Conservation (phyloP, 2,113 vertebrate genomes). For the Mionectes macconnelli region DNA sequence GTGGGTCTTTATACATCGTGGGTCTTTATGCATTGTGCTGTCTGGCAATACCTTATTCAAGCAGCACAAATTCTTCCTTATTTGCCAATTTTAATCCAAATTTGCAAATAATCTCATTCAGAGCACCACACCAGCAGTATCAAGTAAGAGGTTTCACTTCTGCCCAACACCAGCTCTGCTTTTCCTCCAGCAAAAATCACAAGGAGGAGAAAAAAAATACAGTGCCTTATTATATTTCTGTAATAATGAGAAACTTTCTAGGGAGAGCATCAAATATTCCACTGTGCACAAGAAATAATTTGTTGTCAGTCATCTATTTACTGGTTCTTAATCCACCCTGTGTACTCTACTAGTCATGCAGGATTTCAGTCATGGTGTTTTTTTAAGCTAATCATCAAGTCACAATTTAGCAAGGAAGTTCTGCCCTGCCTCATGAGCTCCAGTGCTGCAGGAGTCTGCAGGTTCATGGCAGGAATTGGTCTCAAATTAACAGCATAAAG, state of each 20-base stretch:
- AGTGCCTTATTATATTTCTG: not conserved
- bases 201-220: not conserved
- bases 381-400: not conserved
- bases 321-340: not conserved
- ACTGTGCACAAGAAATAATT: not conserved
- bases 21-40: not conserved
- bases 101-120: not conserved
- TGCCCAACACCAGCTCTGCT: not conserved
- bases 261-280: not conserved
- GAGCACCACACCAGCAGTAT: not conserved
- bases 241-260: not conserved
- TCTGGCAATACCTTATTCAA: too few relatives aligned
- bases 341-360: not conserved
- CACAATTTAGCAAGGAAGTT: not conserved
- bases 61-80: not conserved
- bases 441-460: not conserved
- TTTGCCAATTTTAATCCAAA: not conserved
- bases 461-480: not conserved
- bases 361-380: not conserved
- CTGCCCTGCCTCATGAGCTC: not conserved
- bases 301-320: not conserved
- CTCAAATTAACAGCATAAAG: not conserved
- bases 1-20: not conserved
- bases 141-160: not conserved
- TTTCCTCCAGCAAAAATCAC: not conserved